Base-by-base conservation (phyloP, 2,888 invertebrate species). In the Ormia ochracea region DNA sequence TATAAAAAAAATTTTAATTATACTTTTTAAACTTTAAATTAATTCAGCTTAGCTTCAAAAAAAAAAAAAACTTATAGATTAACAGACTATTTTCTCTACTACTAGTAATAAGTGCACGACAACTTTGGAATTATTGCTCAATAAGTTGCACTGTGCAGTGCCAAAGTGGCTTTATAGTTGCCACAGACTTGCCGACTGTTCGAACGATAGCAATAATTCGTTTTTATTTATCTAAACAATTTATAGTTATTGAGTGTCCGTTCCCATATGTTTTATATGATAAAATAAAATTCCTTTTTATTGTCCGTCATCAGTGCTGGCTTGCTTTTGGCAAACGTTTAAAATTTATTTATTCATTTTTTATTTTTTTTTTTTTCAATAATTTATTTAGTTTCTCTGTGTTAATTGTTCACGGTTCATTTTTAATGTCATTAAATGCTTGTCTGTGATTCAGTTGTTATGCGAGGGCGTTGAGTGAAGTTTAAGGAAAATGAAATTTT, bases 221-320 rank as follows among this genome's bases (percentile, higher is more conserved):
- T n/a, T n/a, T 54, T 21, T 54, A 23, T 33, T 43, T 56, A 2
- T 48, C 10, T 28, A 3, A 56, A 31, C 31, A 12, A 31, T 56
- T 68, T 33, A 33, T 56, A 14, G 33, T 45, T 10, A 21, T 56
- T 52, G n/a, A 66, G 4, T 19, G 38, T 17, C n/a, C n/a, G n/a
- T n/a, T 17, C 19, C 28, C 52, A 50, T 66, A 38, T 52, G 65
- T 38, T 50, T 14, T 26, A 1, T 19, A 10, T 12, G 0, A 54
- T 43, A 59, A 52, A 48, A 45, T 72, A 72, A 48, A 76, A 72
- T 66, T 78, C 48, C 52, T 65, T 58, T 65, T 50, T 31, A 56
- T 43, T 70, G 65, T 58, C 77, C 43, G 33, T 72, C 70, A 72
- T 43, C 61, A 17, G 43, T 54, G 9, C 31, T 33, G 10, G 33